Evolutionary conservation across 2,888 invertebrate genomes (phyloP).

Genomic region (Drosophila conformis): DNA sequence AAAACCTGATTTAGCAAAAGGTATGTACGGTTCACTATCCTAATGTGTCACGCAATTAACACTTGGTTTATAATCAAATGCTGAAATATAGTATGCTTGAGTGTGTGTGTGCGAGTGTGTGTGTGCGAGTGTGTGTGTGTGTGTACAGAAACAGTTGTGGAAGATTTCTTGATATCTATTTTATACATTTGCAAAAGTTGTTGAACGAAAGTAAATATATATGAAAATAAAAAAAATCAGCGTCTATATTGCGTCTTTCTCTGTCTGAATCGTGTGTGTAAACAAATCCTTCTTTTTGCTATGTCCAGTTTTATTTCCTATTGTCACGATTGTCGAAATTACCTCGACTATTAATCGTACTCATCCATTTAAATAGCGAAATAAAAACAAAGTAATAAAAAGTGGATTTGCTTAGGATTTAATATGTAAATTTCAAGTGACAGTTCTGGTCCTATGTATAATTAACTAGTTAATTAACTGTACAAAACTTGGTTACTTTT

Average conservation of each 20-base stretch:
- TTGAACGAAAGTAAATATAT: background rate
- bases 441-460: background rate
- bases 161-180: constrained; percentile 3
- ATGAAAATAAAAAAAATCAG: background rate
- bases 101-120: background rate
- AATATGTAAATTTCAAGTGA: background rate
- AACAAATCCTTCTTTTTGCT: background rate
- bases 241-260: background rate
- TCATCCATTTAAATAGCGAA: background rate
- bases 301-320: background rate
- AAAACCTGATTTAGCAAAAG: constrained; percentile 23
- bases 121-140: background rate
- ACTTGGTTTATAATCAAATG: background rate
- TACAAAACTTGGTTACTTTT: too few relatives aligned
- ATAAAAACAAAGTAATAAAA: background rate
- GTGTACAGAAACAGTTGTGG: background rate
- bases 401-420: background rate
- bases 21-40: constrained; percentile 15
- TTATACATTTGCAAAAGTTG: constrained; percentile 5
- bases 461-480: background rate
- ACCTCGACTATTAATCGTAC: background rate
- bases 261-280: background rate
- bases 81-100: background rate
- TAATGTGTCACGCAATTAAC: constrained; percentile 15
- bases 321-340: background rate